phyloP scores from a whole-genome alignment of 1,140 invertebrate species.

The Bombus confusus region DNA sequence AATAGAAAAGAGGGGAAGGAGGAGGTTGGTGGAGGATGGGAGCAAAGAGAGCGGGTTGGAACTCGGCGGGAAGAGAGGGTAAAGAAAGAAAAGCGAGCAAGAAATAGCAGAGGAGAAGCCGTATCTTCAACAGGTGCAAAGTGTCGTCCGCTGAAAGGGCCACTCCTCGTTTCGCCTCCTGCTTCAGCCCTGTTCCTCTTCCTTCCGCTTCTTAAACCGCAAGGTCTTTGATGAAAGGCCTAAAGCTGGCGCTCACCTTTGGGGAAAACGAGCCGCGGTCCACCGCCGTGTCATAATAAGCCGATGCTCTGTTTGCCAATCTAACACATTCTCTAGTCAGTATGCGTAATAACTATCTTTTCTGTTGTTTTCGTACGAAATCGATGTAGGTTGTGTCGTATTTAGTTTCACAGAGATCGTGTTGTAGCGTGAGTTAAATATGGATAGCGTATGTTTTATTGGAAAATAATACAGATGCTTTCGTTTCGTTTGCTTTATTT shows the following conservation, averaged over 20 bases:
- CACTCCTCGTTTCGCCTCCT: constrained; percentile 47
- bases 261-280: constrained; percentile 15
- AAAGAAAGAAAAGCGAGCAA: not conserved
- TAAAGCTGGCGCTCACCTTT: constrained; percentile 35
- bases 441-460: too few species aligned
- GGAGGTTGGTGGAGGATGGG: not conserved
- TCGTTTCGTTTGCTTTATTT: too few species aligned
- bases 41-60: not conserved
- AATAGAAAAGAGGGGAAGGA: not conserved
- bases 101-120: constrained; percentile 45
- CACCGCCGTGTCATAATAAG: constrained; percentile 42
- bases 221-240: constrained; percentile 60
- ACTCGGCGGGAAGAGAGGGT: not conserved
- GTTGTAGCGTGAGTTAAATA: too few species aligned
- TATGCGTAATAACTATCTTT: not conserved
- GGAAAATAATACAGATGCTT: too few species aligned
- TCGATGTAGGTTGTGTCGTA: too few species aligned
- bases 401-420: too few species aligned
- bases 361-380: not conserved
- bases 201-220: constrained; percentile 66
- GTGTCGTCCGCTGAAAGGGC: constrained; percentile 65
- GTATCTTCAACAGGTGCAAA: constrained; percentile 72
- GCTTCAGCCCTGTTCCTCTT: constrained; percentile 47
- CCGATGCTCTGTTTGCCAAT: constrained; percentile 44
- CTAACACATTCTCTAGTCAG: not conserved